Base-by-base conservation (phyloP, 2,113 vertebrate genomes). In the Daboia siamensis region DNA sequence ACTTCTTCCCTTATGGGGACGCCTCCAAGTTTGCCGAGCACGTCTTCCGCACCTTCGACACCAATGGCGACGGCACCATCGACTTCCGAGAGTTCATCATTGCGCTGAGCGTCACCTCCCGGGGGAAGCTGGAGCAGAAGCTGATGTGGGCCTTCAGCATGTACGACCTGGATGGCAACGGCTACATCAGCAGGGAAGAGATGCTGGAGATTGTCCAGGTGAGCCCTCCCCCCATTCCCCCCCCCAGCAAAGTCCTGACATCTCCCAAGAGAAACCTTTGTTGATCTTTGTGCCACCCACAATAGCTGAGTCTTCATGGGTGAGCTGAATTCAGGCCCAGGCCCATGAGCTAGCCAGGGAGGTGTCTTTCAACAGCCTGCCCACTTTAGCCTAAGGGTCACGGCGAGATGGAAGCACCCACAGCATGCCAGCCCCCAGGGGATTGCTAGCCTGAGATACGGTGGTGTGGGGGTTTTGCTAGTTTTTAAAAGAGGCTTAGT, bases 41-140 rank as follows among this genome's bases (percentile, higher is more conserved):
- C 0, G 99, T 99, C 96, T 99, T 99, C 98, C 98, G 99, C 92
- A 99, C 99, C 44, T 99, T 99, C 1, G 99, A 99, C 98, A 99
- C 98, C 97, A 99, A 99, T 91, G 98, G 97, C 0, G 99, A 99
- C 0, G 99, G 99, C 89, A 99, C 99, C 94, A 99, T 99, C 92
- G 99, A 99, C 96, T 99, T 99, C 97, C 97, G 99, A 97, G 99
- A 99, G 98, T 99, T 99, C 98, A 99, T 99, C 97, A 99, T 99
- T 8, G 99, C 99, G 0, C 97, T 99, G 95, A 99, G 99, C 2
- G 99, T 99, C 95, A 99, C 99, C 54, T 99, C 99, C 3, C 98
- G 99, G 0, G 99, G 99, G 5, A 99, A 99, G 94, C 98, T 99
- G 97, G 99, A 99, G 97, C 99, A 99, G 98, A 99, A 99, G 97